These are phyloP conservation scores for Aelia acuminata DNA, from an alignment of 2,888 invertebrate species.

Conservation along the genomic window DNA sequence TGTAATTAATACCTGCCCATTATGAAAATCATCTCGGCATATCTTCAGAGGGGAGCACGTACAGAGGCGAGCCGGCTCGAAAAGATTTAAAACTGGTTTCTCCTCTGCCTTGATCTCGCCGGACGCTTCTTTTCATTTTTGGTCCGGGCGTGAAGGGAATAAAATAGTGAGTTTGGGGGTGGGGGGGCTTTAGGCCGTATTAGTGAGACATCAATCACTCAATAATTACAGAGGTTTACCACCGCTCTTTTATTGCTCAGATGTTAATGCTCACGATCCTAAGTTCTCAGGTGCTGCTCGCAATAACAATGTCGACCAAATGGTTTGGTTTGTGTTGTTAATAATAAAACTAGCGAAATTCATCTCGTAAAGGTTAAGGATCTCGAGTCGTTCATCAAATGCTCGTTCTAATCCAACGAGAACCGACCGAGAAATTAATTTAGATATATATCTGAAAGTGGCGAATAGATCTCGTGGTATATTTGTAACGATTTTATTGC, in stretches of 20 bases:
- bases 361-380: not conserved
- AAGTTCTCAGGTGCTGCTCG: not conserved
- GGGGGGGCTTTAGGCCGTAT: not conserved
- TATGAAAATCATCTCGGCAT: conserved; percentile 20
- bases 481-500: not conserved
- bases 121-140: not conserved
- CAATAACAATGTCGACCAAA: not conserved
- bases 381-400: not conserved
- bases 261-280: not conserved
- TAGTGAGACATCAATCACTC: conserved; percentile 22
- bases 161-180: not conserved
- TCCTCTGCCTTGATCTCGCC: not conserved
- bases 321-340: no score
- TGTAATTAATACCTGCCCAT: conserved; percentile 28
- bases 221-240: not conserved
- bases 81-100: conserved; percentile 1
- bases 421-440: not conserved
- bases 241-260: not conserved
- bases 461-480: not conserved
- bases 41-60: not conserved
- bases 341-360: conserved; percentile 14
- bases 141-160: conserved; percentile 8
- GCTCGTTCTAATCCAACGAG: not conserved
- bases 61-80: not conserved
- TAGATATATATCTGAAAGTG: not conserved